Evolutionary conservation across 2,888 invertebrate species (phyloP), one percentile per base, ranked within the genome.

Genomic region (Philonicus albiceps): DNA sequence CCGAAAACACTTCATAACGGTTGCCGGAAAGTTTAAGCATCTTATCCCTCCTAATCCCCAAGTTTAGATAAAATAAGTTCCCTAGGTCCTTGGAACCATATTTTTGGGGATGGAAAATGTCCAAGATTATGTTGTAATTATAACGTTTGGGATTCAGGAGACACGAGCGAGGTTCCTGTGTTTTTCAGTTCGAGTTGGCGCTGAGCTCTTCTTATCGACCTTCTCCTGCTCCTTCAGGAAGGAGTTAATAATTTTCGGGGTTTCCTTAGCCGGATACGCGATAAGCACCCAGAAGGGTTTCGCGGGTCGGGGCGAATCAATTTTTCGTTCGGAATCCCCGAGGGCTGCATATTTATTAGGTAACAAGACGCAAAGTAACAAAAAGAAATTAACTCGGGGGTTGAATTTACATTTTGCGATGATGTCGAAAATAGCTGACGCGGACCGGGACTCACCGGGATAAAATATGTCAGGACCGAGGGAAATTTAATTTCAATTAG

Each of bases 71-170:
- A 78, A 78, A 49, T 49, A 78, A 78, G 78, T 78, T 78, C 49
- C 30, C 31, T 22, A 49, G 78, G 49, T 78, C 78, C 78, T 78
- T 78, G 49, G 49, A 78, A 78, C 78, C 78, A 78, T 78, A 78
- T 78, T 78, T 78, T 78, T 27, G 30, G 78, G 78, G 78, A 78
- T 78, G 78, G 78, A 78, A 78, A 78, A 78, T 78, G 78, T 78
- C 78, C 78, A 78, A 78, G 78, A 78, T 78, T 78, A 78, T 78
- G 78, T 49, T 49, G 78, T 78, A 30, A 78, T 78, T 78, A 78
- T 78, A 78, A 43, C 49, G 27, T 43, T 43, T 30, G 16, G 49
- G 22, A 22, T 11, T 11, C 27, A 11, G 78, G 49, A 49, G 78
- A 78, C 8, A 27, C 11, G 53, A 16, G 43, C 11, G 64, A 19